Conservation (phyloP, 2,113 vertebrate species). For the Leucosticte australis region DNA sequence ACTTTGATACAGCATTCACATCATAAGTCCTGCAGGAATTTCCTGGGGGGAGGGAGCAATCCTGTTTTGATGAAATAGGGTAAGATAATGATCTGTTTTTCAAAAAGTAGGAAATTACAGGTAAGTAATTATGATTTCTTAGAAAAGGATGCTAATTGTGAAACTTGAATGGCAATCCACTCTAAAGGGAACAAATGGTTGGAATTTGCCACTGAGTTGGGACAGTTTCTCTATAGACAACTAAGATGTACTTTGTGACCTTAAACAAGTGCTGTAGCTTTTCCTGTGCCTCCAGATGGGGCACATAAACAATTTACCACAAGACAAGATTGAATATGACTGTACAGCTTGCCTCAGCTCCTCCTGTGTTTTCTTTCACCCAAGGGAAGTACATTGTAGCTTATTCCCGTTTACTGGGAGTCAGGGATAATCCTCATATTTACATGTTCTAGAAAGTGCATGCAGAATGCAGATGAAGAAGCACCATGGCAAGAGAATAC, state of each 20-base stretch:
- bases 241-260: not conserved
- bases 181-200: not conserved
- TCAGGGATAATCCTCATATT: not conserved
- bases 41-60: not conserved
- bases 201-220: not conserved
- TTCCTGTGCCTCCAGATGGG: not conserved
- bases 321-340: not conserved
- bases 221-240: not conserved
- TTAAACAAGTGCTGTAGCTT: not conserved
- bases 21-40: not conserved
- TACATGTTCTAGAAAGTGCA: not conserved
- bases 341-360: not conserved
- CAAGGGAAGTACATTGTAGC: not conserved
- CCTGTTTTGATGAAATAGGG: not conserved
- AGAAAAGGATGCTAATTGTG: not conserved
- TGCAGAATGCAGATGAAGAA: not conserved
- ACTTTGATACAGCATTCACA: not conserved
- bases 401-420: not conserved
- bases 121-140: not conserved
- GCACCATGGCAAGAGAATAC: not conserved
- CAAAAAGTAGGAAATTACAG: not conserved
- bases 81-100: not conserved
- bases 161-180: not conserved
- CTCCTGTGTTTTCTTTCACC: not conserved
- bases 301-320: not conserved